A percentile compares a stretch with the other conserved stretches of the same genome.
Conservation (phyloP, 1,140 invertebrate genomes). For the Drosophila pseudoananassae region DNA sequence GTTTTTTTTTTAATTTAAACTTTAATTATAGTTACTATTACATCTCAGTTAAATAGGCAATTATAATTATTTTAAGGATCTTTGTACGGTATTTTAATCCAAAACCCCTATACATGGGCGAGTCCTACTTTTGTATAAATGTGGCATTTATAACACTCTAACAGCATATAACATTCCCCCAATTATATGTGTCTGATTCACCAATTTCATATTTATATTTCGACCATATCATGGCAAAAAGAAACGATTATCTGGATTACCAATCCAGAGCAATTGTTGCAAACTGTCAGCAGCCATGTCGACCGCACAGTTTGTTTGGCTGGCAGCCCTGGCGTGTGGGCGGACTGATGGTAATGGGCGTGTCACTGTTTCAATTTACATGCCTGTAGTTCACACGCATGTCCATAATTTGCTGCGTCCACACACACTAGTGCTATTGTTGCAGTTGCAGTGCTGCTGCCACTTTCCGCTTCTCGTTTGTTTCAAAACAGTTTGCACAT, state of each 20-base stretch:
- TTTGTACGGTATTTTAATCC: too few relatives aligned
- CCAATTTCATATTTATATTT: neutral
- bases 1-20: too few relatives aligned
- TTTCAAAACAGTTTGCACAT: slow-evolving; percentile 78
- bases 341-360: slow-evolving; percentile 47
- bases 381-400: slow-evolving; percentile 74
- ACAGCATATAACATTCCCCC: too few relatives aligned
- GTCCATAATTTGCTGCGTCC: slow-evolving; percentile 62
- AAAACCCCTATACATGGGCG: too few relatives aligned
- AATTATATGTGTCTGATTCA: neutral
- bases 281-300: slow-evolving; percentile 9
- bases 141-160: neutral
- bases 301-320: slow-evolving; percentile 23
- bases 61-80: too few relatives aligned
- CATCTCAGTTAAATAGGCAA: too few relatives aligned
- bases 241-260: slow-evolving; percentile 15
- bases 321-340: slow-evolving; percentile 4
- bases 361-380: slow-evolving; percentile 77
- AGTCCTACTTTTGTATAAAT: too few relatives aligned
- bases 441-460: slow-evolving; percentile 27
- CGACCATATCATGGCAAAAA: neutral
- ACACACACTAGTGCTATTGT: slow-evolving; percentile 35
- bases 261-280: neutral
- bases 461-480: slow-evolving; percentile 49
- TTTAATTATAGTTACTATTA: too few relatives aligned